Evolutionary conservation across 2,797 vertebrate genomes (phyloP), one percentile per base, ranked within the genome.

Genomic region (Taeniopygia guttata): DNA sequence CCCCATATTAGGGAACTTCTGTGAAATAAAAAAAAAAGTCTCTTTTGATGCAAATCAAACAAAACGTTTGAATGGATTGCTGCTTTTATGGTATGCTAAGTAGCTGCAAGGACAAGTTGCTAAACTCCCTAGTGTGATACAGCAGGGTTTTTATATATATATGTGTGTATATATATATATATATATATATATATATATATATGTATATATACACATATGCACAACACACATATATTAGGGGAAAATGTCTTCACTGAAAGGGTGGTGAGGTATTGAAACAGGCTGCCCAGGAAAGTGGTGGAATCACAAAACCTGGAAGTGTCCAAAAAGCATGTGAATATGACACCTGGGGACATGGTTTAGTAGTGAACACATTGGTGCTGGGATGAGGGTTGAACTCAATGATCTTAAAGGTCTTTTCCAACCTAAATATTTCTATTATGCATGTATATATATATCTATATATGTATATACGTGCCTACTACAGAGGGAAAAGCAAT

Each of bases 391-490:
- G 2, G 64, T 64, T 64, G 40, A 34, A 84, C 26, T 72, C 66
- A 27, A 14, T 59, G 66, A 20, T 66, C 26, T 23, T 42, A 52
- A 45, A 58, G 16, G 21, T 59, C 30, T 66, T 84, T 59, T 42
- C 13, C 34, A 52, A 23, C n/a, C 10, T 27, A 58, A 77, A 16
- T 64, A 2, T 51, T 77, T 58, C 21, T 63, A 9, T 49, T n/a
- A 21, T 59, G 11, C 25, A 3, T 42, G 2, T 18, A 4, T 26
- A 3, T 48, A 2, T 13, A 5, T 49, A 4, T 11, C 8, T 10
- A 21, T 7, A 12, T 38, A 4, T 7, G 8, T 30, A 4, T 6
- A 4, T 5, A 34, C 3, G 34, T 0, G 16, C 2, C 19, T 16
- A 27, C 8, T 52, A 25, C 7, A 51, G 69, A 80, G 15, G 9